Base-by-base conservation (phyloP, 2,888 invertebrate genomes). In the Lochmaea crataegi region DNA sequence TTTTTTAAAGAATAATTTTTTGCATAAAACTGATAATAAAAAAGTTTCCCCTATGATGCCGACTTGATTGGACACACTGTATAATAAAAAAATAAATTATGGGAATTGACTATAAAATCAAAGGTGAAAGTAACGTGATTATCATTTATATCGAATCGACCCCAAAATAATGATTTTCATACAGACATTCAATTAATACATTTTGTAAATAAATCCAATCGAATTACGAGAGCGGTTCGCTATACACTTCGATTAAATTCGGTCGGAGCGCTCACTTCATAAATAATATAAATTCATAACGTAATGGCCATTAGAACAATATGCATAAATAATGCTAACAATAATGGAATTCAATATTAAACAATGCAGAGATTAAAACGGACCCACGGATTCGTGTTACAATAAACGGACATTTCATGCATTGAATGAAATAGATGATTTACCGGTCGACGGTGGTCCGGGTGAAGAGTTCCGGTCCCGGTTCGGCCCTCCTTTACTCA, bases 401-500 rank as follows among this genome's bases (percentile, higher is more conserved):
- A 79, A 80, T 77, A 77, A 4, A 45, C 80, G 79, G 79, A 79
- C 78, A 78, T 81, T 78, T 77, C 73, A 76, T 72, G 7, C 72
- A 71, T 69, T 53, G 72, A 69, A 75, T 69, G 76, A 77, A 68
- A 77, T 76, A 75, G 75, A 82, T 82, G 82, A 83, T 83, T 83
- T 83, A 82, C 73, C 70, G 77, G 65, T 73, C 72, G 76, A 69
- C 63, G 48, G 76, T 67, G 71, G 74, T 16, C 68, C 72, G 70
- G 76, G 76, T 76, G 79, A 81, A 80, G 78, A 80, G 81, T 82
- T 83, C 82, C 82, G 82, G 81, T 77, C 78, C 74, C 77, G 77
- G 53, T 45, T 45, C 80, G 80, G 76, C 81, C 78, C 64, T 75
- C 74, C 73, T 75, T 72, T 68, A 77, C 78, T 78, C 80, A 74